Evolutionary conservation across 2,797 vertebrate species (phyloP).

Genomic region (Rhabdomys pumilio): DNA sequence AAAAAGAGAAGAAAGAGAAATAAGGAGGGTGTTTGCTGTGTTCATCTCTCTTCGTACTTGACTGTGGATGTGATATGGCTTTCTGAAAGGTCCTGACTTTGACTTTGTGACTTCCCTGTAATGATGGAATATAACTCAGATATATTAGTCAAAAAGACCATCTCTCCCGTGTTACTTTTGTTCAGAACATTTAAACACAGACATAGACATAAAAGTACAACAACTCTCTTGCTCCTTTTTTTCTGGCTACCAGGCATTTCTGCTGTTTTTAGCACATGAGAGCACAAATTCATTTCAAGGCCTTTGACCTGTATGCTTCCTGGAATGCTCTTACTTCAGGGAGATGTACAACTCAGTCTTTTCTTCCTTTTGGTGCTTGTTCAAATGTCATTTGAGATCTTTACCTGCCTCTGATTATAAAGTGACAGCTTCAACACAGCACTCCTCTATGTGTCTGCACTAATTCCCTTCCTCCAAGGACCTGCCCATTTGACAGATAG

Average conservation of each 20-base stretch:
- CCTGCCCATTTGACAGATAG: neutral
- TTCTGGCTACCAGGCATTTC: neutral
- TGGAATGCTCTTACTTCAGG: neutral
- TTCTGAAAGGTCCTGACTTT: neutral
- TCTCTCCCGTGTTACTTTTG: neutral
- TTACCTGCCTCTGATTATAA: neutral
- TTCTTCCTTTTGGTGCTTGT: neutral
- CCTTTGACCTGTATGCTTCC: neutral
- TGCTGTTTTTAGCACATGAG: neutral
- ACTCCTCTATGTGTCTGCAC: too few relatives aligned
- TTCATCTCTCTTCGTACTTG: neutral
- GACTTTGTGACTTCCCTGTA: neutral
- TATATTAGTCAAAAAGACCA: neutral
- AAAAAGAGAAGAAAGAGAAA: neutral
- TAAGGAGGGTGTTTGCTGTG: neutral
- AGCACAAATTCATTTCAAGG: neutral
- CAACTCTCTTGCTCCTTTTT: neutral
- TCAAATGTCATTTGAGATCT: neutral
- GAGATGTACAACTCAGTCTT: neutral
- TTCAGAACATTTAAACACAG: neutral
- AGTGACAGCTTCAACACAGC: neutral
- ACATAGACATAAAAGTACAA: neutral
- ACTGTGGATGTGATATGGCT: neutral
- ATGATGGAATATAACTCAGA: neutral
- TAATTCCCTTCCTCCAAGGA: neutral